Evolutionary conservation across 2,888 invertebrate species (phyloP), one percentile per base, ranked within the genome.

Genomic region (Lycia hirtaria): DNA sequence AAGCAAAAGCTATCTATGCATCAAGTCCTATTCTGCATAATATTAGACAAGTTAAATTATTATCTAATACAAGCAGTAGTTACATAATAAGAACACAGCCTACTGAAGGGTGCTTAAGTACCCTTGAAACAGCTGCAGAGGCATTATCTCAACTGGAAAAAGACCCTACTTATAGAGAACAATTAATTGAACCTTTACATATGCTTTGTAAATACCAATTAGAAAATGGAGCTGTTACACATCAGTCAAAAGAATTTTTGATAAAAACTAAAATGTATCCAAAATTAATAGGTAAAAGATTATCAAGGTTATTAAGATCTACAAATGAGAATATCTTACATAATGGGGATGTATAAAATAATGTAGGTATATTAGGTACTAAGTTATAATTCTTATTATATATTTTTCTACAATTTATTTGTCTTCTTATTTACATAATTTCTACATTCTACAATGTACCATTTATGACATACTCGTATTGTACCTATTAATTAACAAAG

Each of bases 31-130:
- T 94, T 58, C 90, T 98, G 45, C 96, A 96, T 71, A 88, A 92
- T 50, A 85, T 98, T 56, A 94, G 93, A 72, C 97, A 98, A 89
- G 96, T 98, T 0, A 97, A 97, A 86, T 92, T 98, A 45, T 88
- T 96, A 37, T 93, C 94, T 9, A 94, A 93, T 48, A 93, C 93
- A 60, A 93, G 93, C 33, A 98, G 98, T 82, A 95, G 96, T 80
- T 98, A 98, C 81, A 96, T 97, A 52, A 98, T 98, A 71, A 94
- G 98, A 65, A 98, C 98, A 3, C 98, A 98, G 79, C 98, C 98
- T 1, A 96, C 97, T 3, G 97, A 98, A 82, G 96, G 96, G 20
- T 97, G 98, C 75, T 91, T 98, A 12, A 98, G 98, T 53, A 98
- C 98, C 0, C 87, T 98, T 32, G 97, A 98, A 88, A 96, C 96